Evolutionary conservation across 92 coral and sea anemone genomes (phyloP).

Genomic region (Ricordea florida): DNA sequence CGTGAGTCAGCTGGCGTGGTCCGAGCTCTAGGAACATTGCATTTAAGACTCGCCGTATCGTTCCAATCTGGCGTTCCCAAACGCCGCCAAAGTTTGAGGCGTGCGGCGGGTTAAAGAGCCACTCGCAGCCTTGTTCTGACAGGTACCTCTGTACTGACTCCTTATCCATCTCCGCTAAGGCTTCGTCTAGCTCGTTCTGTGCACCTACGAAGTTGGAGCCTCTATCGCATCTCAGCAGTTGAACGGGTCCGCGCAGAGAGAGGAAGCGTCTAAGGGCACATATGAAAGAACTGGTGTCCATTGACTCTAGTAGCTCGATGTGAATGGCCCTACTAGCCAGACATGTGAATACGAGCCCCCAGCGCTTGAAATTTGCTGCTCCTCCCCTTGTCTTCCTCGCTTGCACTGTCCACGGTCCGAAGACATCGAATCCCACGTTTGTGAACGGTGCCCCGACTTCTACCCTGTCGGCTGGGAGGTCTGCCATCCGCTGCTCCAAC

Average conservation of each 20-base stretch:
- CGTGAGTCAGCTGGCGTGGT: conserved; percentile 3
- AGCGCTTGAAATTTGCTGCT: neutral
- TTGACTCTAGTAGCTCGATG: conserved; percentile 16
- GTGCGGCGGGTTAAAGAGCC: conserved; percentile 29
- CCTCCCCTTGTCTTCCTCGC: neutral
- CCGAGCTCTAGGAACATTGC: neutral
- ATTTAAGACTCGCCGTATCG: neutral
- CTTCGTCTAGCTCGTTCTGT: neutral
- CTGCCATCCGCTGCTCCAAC: neutral
- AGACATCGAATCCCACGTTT: neutral
- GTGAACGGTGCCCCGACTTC: neutral
- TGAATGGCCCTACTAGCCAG: conserved; percentile 23
- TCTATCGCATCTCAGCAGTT: neutral
- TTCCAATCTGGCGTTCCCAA: neutral
- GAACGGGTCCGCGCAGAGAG: neutral
- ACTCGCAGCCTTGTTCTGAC: neutral
- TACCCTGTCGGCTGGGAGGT: neutral
- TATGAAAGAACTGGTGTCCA: conserved; percentile 24
- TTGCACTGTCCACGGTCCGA: neutral
- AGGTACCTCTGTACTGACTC: neutral
- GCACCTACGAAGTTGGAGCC: neutral
- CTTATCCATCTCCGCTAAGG: neutral
- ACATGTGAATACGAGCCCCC: conserved; percentile 42
- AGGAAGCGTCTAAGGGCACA: conserved; percentile 14
- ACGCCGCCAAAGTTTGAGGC: conserved; percentile 12